Conservation (phyloP, 2,888 invertebrate species). For the Blomia tropicalis region DNA sequence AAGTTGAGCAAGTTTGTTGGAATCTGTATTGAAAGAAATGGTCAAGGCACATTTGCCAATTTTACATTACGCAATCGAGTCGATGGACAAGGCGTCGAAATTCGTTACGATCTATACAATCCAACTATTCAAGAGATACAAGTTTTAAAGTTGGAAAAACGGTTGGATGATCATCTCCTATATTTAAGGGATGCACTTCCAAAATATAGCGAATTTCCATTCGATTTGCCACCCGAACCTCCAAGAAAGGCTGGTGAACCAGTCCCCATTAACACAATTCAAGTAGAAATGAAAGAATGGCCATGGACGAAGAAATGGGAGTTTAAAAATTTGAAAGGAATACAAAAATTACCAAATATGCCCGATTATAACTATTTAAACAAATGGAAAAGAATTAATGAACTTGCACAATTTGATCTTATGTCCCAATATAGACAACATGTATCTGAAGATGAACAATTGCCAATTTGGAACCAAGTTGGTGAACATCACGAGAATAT, state of each 20-base stretch:
- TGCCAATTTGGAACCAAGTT: slow-evolving; percentile 66
- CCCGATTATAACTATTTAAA: slow-evolving; percentile 16
- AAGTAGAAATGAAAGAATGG: slow-evolving; percentile 46
- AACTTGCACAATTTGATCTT: slow-evolving; percentile 62
- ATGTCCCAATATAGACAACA: slow-evolving; percentile 77
- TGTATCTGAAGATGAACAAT: slow-evolving; percentile 73
- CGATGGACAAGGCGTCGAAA: slow-evolving; percentile 61
- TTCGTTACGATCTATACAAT: slow-evolving; percentile 75
- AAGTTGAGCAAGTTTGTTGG: slow-evolving; percentile 76
- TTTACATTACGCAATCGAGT: slow-evolving; percentile 83
- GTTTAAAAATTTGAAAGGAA: slow-evolving; percentile 54
- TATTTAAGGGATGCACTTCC: slow-evolving; percentile 77
- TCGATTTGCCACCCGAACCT: slow-evolving; percentile 72
- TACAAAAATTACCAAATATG: slow-evolving; percentile 39
- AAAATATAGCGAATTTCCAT: slow-evolving; percentile 78
- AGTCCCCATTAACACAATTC: slow-evolving; percentile 59
- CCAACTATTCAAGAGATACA: slow-evolving; percentile 77
- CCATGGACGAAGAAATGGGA: slow-evolving; percentile 92
- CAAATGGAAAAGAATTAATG: slow-evolving; percentile 27
- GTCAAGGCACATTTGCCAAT: slow-evolving; percentile 62
- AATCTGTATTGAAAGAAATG: slow-evolving; percentile 73
- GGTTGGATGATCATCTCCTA: slow-evolving; percentile 68
- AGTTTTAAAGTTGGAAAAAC: slow-evolving; percentile 74
- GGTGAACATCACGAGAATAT: slow-evolving; percentile 43
- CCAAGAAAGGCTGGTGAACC: slow-evolving; percentile 53